Evolutionary conservation across 2,888 invertebrate genomes (phyloP).

Genomic region (Calameuta pallipes): DNA sequence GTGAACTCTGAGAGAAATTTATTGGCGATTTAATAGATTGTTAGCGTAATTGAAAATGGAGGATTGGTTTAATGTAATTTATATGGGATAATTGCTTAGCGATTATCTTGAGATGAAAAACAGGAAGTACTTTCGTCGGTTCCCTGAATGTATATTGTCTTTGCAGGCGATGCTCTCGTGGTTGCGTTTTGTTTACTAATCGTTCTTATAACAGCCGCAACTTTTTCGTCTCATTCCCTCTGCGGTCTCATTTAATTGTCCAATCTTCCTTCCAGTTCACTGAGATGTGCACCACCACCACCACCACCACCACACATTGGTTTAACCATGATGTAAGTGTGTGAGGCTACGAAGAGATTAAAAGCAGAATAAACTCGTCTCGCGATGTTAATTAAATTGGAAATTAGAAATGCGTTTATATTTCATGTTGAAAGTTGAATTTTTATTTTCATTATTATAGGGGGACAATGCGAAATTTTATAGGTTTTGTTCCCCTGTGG

Average conservation of each 20-base stretch:
- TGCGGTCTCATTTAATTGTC: slow-evolving; percentile 25
- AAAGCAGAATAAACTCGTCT: background rate
- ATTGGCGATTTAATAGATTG: background rate
- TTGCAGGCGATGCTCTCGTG: background rate
- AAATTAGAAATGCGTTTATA: slow-evolving; percentile 27
- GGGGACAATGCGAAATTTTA: background rate
- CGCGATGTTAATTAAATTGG: slow-evolving; percentile 29
- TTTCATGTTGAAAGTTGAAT: slow-evolving; percentile 21
- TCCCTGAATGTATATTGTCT: background rate
- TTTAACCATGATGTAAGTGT: background rate
- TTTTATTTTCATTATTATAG: slow-evolving; percentile 6
- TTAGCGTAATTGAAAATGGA: background rate
- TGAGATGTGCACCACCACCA: background rate
- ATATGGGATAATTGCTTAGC: background rate
- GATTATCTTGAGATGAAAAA: background rate
- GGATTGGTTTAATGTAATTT: background rate
- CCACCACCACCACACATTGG: background rate
- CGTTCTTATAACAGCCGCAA: slow-evolving; percentile 25
- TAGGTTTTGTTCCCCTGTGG: background rate
- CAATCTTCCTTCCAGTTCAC: slow-evolving; percentile 10
- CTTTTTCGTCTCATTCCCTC: slow-evolving; percentile 24
- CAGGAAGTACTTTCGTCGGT: background rate
- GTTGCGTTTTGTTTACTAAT: slow-evolving; percentile 31
- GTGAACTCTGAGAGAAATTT: background rate
- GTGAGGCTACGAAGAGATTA: background rate